Conservation (phyloP, 2,797 vertebrate genomes). For the Coregonus suidteri region DNA sequence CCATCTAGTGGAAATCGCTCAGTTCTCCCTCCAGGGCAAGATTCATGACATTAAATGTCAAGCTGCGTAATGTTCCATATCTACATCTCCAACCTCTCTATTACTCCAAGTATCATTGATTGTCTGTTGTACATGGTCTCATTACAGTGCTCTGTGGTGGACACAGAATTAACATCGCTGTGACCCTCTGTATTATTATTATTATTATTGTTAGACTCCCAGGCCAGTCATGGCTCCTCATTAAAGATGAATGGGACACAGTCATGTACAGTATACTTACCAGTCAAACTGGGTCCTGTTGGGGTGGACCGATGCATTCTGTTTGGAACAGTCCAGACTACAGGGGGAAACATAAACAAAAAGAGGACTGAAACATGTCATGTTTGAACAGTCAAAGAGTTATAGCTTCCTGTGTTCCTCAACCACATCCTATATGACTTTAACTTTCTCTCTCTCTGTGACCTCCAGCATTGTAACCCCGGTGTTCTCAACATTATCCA, state of each 20-base stretch:
- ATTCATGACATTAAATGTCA: no score
- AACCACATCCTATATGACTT: neutral
- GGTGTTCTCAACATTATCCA: neutral
- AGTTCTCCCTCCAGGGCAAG: no score
- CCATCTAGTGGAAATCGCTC: no score
- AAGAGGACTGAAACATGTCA: neutral
- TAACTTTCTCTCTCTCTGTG: neutral
- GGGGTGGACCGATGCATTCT: slow-evolving; percentile 76
- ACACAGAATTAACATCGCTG: slow-evolving; percentile 29
- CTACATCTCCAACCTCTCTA: slow-evolving; percentile 43
- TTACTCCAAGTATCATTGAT: slow-evolving; percentile 62
- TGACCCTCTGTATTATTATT: slow-evolving; percentile 4
- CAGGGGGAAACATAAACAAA: slow-evolving; percentile 11
- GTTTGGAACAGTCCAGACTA: slow-evolving; percentile 79
- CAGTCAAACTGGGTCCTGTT: slow-evolving; percentile 81
- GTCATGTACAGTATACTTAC: slow-evolving; percentile 61
- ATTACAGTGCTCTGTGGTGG: neutral
- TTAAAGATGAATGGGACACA: slow-evolving; percentile 29
- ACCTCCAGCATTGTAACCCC: neutral
- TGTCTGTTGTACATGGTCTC: slow-evolving; percentile 4
- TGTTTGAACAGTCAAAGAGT: neutral
- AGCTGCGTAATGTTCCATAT: slow-evolving; percentile 23
- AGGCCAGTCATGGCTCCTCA: slow-evolving; percentile 48
- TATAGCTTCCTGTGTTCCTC: no score
- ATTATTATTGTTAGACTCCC: slow-evolving; percentile 11